phyloP scores from a whole-genome alignment of 2,113 vertebrate genomes.

The Myiagra hebetior region DNA sequence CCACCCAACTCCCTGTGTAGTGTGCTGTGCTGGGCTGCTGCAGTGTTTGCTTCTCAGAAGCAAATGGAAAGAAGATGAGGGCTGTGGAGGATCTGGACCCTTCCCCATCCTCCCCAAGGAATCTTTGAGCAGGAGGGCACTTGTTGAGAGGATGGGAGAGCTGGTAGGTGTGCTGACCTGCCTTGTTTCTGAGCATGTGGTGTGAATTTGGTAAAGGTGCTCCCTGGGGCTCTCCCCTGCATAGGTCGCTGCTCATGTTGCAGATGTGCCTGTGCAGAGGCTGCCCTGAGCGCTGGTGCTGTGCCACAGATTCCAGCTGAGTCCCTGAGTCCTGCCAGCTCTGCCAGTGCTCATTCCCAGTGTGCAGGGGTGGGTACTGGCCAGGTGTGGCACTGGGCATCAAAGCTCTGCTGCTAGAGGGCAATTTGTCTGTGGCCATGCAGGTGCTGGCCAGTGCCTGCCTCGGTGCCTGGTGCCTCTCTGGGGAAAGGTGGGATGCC shows the following conservation, averaged over 20 bases:
- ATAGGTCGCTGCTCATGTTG: rapidly evolving
- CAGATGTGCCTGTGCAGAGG: not conserved
- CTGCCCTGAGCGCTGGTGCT: not conserved
- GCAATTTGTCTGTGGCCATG: rapidly evolving
- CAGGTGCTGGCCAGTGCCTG: not conserved
- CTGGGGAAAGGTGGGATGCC: not conserved
- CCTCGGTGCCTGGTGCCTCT: not conserved
- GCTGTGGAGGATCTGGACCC: not conserved
- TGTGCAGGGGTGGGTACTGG: not conserved
- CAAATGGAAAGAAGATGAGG: not conserved
- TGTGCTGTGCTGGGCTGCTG: not conserved
- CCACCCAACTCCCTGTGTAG: not conserved
- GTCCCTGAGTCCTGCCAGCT: not conserved
- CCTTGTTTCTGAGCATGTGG: rapidly evolving
- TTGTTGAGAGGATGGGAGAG: not conserved
- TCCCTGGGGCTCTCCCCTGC: not conserved
- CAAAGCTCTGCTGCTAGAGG: not conserved
- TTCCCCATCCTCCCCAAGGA: not conserved
- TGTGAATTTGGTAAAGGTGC: not conserved
- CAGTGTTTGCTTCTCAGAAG: not conserved
- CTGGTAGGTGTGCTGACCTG: not conserved
- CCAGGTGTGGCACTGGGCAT: not conserved
- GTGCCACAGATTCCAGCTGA: not conserved
- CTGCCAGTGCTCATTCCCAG: not conserved
- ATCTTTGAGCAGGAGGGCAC: not conserved